These are phyloP conservation scores for Paratilapia polleni DNA, from an alignment of 2,113 vertebrate genomes.

Conservation along the genomic window DNA sequence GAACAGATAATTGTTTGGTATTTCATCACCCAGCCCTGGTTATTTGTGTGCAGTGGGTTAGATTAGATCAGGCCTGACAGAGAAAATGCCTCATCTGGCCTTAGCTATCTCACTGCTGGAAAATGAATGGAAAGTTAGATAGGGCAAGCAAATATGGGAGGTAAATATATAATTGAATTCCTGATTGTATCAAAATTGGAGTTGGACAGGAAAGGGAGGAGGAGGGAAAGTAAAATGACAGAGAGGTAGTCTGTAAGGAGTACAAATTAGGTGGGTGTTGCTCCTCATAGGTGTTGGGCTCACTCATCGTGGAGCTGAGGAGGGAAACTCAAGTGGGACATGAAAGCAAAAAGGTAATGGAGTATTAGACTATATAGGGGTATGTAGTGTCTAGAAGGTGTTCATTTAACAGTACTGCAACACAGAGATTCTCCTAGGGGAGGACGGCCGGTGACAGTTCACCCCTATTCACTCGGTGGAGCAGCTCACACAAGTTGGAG, in stretches of 20 bases:
- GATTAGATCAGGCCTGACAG: constrained; percentile 68
- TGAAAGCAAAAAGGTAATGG: not conserved
- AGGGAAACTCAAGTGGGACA: not conserved
- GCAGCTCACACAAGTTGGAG: constrained; percentile 64
- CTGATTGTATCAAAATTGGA: constrained; percentile 50
- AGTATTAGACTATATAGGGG: constrained; percentile 3
- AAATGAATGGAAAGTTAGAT: constrained; percentile 61
- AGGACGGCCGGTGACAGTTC: constrained; percentile 62
- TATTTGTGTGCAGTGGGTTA: constrained; percentile 65
- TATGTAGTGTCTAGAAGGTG: constrained; percentile 3
- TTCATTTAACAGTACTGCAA: constrained; percentile 3
- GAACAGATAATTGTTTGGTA: constrained; percentile 75
- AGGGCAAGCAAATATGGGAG: constrained; percentile 40
- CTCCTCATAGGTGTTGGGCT: not conserved
- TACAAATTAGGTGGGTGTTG: constrained; percentile 14
- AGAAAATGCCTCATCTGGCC: constrained; percentile 62
- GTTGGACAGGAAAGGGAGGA: constrained; percentile 20
- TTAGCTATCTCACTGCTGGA: constrained; percentile 58
- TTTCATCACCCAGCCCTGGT: constrained; percentile 66
- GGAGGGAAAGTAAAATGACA: constrained; percentile 1
- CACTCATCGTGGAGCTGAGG: not conserved
- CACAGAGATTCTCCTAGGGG: not conserved
- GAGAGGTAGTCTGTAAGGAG: not conserved
- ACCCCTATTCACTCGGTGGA: constrained; percentile 55
- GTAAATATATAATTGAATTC: constrained; percentile 47